Conservation (phyloP, 2,888 invertebrate genomes). For the Ctenicera cuprea region DNA sequence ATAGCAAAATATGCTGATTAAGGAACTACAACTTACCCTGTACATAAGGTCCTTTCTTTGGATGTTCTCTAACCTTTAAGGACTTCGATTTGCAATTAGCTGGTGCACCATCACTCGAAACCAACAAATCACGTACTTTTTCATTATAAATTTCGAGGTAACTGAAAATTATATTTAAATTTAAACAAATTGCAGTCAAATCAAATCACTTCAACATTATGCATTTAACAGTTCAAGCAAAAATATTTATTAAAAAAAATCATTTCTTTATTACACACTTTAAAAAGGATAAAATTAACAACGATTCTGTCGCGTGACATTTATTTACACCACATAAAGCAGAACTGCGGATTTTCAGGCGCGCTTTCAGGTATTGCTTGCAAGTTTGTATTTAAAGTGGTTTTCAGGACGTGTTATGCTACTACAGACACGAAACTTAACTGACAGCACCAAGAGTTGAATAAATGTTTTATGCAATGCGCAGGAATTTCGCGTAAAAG, state of each 20-base stretch:
- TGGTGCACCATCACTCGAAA: conserved; percentile 53
- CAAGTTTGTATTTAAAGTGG: background rate
- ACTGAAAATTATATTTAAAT: conserved; percentile 66
- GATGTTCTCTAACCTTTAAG: conserved; percentile 87
- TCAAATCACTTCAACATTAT: background rate
- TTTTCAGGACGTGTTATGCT: conserved; percentile 38
- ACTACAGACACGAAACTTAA: conserved; percentile 47
- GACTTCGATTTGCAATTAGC: conserved; percentile 66
- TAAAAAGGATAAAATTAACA: too few species aligned
- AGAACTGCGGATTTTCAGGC: conserved; percentile 24
- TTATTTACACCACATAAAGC: background rate
- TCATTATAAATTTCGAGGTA: conserved; percentile 81
- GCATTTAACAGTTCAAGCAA: too few species aligned
- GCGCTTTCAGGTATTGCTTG: background rate
- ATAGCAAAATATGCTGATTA: too few species aligned
- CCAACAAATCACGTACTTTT: conserved; percentile 83
- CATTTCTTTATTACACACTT: too few species aligned
- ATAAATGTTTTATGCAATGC: conserved; percentile 45
- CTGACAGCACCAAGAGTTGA: conserved; percentile 22
- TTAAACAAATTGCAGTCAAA: background rate
- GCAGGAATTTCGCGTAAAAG: conserved; percentile 45
- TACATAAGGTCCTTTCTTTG: conserved; percentile 85
- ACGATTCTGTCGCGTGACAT: conserved; percentile 20
- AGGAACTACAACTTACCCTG: conserved; percentile 81
- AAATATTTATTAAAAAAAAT: too few species aligned